A percentile compares a stretch with the other conserved stretches of the same genome.
Evolutionary conservation across 2,113 vertebrate species (phyloP).

Genomic region (Pteronura brasiliensis): DNA sequence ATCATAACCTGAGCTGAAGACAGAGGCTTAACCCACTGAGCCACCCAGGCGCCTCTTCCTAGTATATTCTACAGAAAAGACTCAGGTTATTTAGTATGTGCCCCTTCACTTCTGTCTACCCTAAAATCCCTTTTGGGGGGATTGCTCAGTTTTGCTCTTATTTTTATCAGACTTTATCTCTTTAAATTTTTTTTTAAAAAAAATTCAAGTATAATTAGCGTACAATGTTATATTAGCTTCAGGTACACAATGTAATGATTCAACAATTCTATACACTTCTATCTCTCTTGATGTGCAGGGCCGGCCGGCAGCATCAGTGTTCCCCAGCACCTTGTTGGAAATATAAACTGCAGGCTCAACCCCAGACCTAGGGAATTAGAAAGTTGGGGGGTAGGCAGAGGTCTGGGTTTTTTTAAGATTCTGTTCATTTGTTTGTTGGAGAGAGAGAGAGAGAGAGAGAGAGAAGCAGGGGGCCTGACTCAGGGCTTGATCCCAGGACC

Average conservation of each 20-base stretch:
- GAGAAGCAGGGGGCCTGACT: no score
- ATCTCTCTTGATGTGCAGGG: background rate
- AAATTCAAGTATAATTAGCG: background rate
- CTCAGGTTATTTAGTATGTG: background rate
- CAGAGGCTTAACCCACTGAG: no score
- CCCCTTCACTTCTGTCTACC: background rate
- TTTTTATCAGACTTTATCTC: background rate
- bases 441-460: no score
- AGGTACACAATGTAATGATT: background rate
- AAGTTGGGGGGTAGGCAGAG: background rate
- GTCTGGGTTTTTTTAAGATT: background rate
- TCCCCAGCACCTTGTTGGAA: background rate
- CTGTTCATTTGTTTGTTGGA: no score
- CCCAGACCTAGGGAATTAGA: background rate
- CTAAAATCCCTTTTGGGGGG: background rate
- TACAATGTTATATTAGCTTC: background rate
- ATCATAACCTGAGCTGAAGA: no score
- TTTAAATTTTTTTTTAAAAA: background rate
- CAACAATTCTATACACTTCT: background rate
- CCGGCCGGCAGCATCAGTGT: background rate
- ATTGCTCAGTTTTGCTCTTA: background rate
- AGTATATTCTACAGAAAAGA: background rate
- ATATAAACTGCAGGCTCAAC: background rate
- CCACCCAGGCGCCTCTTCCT: background rate
- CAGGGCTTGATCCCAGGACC: no score